These are phyloP conservation scores for Isoperla grammatica DNA, from an alignment of 2,888 invertebrate species.

Conservation along the genomic window DNA sequence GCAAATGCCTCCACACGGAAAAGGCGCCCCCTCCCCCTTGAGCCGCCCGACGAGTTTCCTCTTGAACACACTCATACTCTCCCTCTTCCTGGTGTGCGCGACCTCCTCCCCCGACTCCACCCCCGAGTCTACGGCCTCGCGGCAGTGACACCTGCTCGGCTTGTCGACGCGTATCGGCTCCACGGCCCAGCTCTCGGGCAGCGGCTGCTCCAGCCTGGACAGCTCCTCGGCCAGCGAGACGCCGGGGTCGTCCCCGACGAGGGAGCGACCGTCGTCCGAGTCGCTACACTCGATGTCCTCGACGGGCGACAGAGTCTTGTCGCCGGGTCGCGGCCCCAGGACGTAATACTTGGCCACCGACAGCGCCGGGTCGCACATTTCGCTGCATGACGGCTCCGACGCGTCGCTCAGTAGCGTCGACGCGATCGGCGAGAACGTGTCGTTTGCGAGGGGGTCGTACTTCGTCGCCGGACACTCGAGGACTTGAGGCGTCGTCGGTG, in stretches of 20 bases:
- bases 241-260: slow-evolving; percentile 6
- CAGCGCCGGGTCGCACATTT: slow-evolving; percentile 21
- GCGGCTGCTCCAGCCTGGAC: slow-evolving; percentile 11
- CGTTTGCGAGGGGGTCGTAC: slow-evolving; percentile 5
- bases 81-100: background rate
- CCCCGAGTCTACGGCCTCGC: background rate
- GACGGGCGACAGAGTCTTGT: background rate
- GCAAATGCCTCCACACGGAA: slow-evolving; percentile 29
- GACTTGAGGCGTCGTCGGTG: too few species aligned
- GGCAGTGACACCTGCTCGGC: background rate
- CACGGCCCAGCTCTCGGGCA: slow-evolving; percentile 18
- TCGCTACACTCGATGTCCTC: background rate
- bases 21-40: slow-evolving; percentile 25
- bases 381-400: background rate
- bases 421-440: background rate
- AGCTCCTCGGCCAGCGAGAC: slow-evolving; percentile 19
- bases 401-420: background rate
- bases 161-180: background rate
- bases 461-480: too few species aligned
- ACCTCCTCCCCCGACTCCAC: slow-evolving; percentile 7
- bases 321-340: slow-evolving; percentile 16
- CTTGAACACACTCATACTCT: slow-evolving; percentile 1
- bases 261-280: background rate
- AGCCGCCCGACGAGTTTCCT: slow-evolving; percentile 18
- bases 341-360: slow-evolving; percentile 30